Conservation (phyloP, 2,888 invertebrate genomes). For the Monoplex corrugatus region DNA sequence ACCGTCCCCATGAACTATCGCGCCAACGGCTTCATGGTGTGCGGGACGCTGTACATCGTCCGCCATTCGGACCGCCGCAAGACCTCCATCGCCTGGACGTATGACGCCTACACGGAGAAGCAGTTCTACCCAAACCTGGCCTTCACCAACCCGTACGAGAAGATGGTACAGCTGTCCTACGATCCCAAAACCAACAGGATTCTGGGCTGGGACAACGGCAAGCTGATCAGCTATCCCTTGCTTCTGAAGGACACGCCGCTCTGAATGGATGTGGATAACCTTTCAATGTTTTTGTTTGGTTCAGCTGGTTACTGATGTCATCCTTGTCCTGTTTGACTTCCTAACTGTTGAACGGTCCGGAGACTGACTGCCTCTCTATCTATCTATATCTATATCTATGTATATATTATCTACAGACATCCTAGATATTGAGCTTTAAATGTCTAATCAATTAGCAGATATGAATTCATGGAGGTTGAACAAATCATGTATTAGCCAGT, state of each 20-base stretch:
- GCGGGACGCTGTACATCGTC: slow-evolving; percentile 96
- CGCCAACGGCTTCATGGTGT: slow-evolving; percentile 98
- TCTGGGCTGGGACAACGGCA: slow-evolving; percentile 97
- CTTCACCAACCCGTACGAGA: slow-evolving; percentile 96
- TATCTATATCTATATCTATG: no score
- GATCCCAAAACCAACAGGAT: slow-evolving; percentile 87
- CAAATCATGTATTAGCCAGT: no score
- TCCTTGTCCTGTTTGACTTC: no score
- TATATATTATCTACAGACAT: no score
- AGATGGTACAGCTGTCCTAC: slow-evolving; percentile 91
- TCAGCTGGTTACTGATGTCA: no score
- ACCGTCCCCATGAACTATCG: slow-evolving; percentile 39
- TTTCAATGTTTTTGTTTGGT: no score
- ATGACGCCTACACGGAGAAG: slow-evolving; percentile 93
- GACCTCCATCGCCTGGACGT: slow-evolving; percentile 92
- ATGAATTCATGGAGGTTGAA: no score
- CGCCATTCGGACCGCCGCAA: slow-evolving; percentile 91
- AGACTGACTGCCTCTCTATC: no score
- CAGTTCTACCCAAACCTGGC: slow-evolving; percentile 82
- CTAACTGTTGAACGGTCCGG: no score
- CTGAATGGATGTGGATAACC: no score
- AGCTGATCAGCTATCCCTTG: slow-evolving; percentile 90
- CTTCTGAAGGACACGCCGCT: slow-evolving; percentile 56
- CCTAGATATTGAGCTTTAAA: no score
- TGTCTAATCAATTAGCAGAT: no score